Percentiles rank a stretch among this genome's conserved stretches.
Conservation (phyloP, 2,797 vertebrate species). For the Sandelia bainsii region DNA sequence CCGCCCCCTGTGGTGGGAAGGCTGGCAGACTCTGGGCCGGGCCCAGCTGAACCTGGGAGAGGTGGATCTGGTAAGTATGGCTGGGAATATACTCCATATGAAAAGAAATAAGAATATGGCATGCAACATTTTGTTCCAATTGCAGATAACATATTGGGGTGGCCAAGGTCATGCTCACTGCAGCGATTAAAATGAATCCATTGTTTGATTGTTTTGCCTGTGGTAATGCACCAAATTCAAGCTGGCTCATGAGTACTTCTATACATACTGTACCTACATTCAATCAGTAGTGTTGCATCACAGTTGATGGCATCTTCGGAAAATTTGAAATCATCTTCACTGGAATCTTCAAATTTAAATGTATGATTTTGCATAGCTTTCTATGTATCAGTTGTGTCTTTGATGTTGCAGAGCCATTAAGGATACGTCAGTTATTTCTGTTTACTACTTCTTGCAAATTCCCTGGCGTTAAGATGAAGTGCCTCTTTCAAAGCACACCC, state of each 20-base stretch:
- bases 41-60: slow-evolving; percentile 95
- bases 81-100: neutral
- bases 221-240: neutral
- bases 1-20: slow-evolving; percentile 92
- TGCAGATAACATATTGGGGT: no score
- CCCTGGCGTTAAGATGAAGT: slow-evolving; percentile 29
- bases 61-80: slow-evolving; percentile 89
- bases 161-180: neutral
- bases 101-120: neutral
- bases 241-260: neutral
- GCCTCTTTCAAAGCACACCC: slow-evolving; percentile 62
- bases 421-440: slow-evolving; percentile 29
- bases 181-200: neutral
- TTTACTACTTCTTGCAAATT: slow-evolving; percentile 46
- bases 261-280: neutral
- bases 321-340: neutral
- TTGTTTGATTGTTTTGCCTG: neutral
- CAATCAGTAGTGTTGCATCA: neutral
- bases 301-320: neutral
- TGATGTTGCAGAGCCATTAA: neutral
- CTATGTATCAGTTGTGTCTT: slow-evolving; percentile 15
- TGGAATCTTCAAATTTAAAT: neutral
- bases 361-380: neutral
- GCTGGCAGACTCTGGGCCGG: slow-evolving; percentile 95
- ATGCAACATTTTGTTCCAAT: no score